Evolutionary conservation across 35 echinoderm and acorn worm species (phyloP).

Genomic region (Chiridota heheva): DNA sequence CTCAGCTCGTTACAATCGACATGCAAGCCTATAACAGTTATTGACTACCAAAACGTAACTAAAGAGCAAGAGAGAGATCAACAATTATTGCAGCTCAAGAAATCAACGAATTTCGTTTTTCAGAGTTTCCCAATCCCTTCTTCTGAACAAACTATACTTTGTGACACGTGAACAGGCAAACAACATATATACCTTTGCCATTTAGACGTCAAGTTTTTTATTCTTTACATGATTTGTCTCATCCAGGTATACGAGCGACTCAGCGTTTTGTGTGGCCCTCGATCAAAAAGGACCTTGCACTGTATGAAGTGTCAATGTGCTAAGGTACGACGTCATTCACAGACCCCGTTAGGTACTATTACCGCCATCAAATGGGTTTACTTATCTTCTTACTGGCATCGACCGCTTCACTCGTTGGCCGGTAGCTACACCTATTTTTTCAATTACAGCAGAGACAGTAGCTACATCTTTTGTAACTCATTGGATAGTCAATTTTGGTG

Average conservation of each 20-base stretch:
- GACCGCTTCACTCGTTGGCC: conserved; percentile 74
- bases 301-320: conserved; percentile 50
- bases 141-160: conserved; percentile 17
- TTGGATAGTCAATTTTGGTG: too few relatives aligned
- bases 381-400: conserved; percentile 51
- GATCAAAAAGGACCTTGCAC: conserved; percentile 53
- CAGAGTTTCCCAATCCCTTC: conserved; percentile 2
- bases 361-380: conserved; percentile 45
- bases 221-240: neutral
- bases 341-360: conserved; percentile 53
- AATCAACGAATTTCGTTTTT: neutral
- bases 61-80: neutral
- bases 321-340: conserved; percentile 55
- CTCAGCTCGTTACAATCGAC: neutral
- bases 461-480: conserved; percentile 33
- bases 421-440: conserved; percentile 48
- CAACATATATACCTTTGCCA: conserved; percentile 3
- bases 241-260: conserved; percentile 43
- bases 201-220: conserved; percentile 17
- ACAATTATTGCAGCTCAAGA: neutral
- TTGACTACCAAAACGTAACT: too few relatives aligned
- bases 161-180: conserved; percentile 1
- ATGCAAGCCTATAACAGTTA: conserved; percentile 14
- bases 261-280: conserved; percentile 60
- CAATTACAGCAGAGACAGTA: conserved; percentile 21